Evolutionary conservation across 2,113 vertebrate genomes (phyloP), one percentile per base, ranked within the genome.

Genomic region (Paedocypris sp.): DNA sequence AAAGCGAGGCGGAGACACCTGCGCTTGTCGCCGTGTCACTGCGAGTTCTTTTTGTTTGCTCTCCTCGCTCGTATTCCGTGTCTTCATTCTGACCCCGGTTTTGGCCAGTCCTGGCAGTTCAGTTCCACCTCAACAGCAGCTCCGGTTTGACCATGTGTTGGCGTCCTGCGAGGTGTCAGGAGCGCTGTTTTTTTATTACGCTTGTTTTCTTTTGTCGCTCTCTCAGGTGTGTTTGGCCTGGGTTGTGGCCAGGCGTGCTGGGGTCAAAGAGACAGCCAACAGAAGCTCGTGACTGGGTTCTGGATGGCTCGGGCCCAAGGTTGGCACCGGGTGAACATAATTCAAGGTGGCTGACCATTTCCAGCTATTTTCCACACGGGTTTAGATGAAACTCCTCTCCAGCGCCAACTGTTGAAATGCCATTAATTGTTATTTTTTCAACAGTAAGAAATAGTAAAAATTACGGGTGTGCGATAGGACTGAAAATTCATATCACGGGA

Each of bases 121-220:
- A 62, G 47, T 53, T 41, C 63, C 42, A 52, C 26, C 13, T 58
- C 56, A 72, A 67, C 64, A 64, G 49, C 67, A 67, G 64, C 46
- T 48, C 64, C 56, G 63, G 48, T 60, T 35, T 60, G 2, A 11
- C 64, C 52, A 64, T 59, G 60, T 69, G 63, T 29, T 41, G 5
- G 33, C 56, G 36, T 42, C 45, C 39, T 61, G 23, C 16, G 25
- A 42, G 45, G 64, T 62, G 67, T 63, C 57, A 64, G 54, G 53
- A 15, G n/a, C 15, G 4, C 12, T 15, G n/a, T n/a, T n/a, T n/a
- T n/a, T n/a, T n/a, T n/a, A n/a, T n/a, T 4, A 61, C 59, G 8
- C 46, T 51, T 19, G 12, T n/a, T 12, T 4, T 18, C 10, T 31
- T 33, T 18, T 6, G 36, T 10, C 38, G 15, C 52, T 59, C 38